phyloP scores from a whole-genome alignment of 1,140 invertebrate species.

The Brachionus paranguensis region DNA sequence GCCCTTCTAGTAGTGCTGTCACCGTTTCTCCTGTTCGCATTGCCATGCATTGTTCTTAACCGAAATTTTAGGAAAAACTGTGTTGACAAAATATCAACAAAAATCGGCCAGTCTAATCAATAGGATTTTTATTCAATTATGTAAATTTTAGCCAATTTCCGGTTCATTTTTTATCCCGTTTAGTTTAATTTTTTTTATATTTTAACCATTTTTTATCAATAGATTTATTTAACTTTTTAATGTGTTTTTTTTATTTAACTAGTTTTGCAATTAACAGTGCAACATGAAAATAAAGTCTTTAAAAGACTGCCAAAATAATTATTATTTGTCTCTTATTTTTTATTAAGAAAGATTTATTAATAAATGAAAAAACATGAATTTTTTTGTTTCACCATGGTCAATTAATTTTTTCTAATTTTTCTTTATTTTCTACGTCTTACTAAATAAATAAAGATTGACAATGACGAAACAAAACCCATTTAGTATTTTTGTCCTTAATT shows the following conservation, averaged over 20 bases:
- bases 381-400: too few relatives aligned
- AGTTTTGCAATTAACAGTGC: background rate
- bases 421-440: too few relatives aligned
- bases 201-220: background rate
- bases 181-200: background rate
- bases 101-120: background rate
- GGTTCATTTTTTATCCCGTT: background rate
- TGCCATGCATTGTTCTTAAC: slow-evolving; percentile 23
- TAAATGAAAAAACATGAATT: too few relatives aligned
- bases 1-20: slow-evolving; percentile 55
- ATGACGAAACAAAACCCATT: too few relatives aligned
- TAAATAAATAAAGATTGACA: too few relatives aligned
- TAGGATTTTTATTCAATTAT: background rate
- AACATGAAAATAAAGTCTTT: background rate
- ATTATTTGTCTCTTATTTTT: too few relatives aligned
- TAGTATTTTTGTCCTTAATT: too few relatives aligned
- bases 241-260: background rate
- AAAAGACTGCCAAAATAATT: background rate
- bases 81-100: background rate
- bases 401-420: too few relatives aligned
- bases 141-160: background rate
- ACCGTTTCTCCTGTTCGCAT: slow-evolving; percentile 23
- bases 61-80: slow-evolving; percentile 3
- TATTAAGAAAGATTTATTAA: too few relatives aligned
- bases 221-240: background rate